A percentile compares a stretch with the other conserved stretches of the same genome.
Evolutionary conservation across 2,888 invertebrate genomes (phyloP).

Genomic region (Eristalis arbustorum): DNA sequence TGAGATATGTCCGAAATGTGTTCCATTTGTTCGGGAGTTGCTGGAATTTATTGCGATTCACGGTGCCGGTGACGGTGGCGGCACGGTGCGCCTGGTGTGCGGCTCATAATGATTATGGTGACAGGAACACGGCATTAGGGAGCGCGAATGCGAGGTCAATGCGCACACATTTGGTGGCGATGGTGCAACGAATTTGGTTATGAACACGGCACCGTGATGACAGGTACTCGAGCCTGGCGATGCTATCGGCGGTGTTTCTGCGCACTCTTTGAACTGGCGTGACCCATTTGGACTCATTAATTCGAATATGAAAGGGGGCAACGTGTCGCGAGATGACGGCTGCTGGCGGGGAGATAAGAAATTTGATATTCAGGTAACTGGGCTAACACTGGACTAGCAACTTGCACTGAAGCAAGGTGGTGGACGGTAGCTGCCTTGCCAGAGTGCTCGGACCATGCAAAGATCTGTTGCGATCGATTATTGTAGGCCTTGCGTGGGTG

Average conservation of each 20-base stretch:
- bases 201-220: not conserved
- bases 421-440: too few species aligned
- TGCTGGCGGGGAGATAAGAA: not conserved
- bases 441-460: too few species aligned
- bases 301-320: not conserved
- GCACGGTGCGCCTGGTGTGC: slow-evolving; percentile 5
- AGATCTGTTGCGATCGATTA: too few species aligned
- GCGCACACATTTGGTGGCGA: slow-evolving; percentile 35
- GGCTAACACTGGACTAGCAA: not conserved
- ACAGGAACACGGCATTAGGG: slow-evolving; percentile 42
- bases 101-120: slow-evolving; percentile 43
- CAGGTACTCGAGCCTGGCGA: not conserved
- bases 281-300: not conserved
- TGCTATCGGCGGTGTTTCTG: slow-evolving; percentile 2
- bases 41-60: slow-evolving; percentile 45
- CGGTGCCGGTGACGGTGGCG: slow-evolving; percentile 1
- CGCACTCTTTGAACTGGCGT: not conserved
- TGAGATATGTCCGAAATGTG: slow-evolving; percentile 60
- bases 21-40: slow-evolving; percentile 55
- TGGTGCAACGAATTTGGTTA: slow-evolving; percentile 29
- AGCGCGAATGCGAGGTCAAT: slow-evolving; percentile 33
- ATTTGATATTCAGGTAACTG: not conserved
- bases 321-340: not conserved
- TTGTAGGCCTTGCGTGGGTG: too few species aligned
- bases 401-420: too few species aligned